Conservation (phyloP, 2,888 invertebrate genomes). For the Hypsopygia costalis region DNA sequence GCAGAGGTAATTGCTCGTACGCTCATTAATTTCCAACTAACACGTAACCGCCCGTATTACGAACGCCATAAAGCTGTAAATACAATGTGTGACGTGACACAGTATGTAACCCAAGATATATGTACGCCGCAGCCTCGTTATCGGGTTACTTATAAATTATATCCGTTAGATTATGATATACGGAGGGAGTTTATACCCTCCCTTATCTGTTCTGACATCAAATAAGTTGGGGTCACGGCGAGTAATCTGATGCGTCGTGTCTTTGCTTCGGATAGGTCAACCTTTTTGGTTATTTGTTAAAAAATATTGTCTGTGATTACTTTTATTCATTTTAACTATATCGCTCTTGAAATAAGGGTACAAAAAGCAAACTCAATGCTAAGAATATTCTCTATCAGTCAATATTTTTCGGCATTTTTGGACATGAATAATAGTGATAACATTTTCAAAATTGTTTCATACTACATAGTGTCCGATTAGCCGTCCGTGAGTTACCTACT, state of each 20-base stretch:
- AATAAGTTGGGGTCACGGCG: slow-evolving; percentile 5
- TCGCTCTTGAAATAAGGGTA: too few relatives aligned
- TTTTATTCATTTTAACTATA: too few relatives aligned
- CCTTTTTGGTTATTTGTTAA: neutral
- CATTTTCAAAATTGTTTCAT: too few relatives aligned
- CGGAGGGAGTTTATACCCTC: slow-evolving; percentile 3
- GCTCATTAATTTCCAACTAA: neutral
- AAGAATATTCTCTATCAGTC: too few relatives aligned
- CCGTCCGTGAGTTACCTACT: too few relatives aligned
- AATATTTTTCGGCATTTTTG: too few relatives aligned
- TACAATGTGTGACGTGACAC: neutral
- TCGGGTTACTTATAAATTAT: slow-evolving; percentile 37
- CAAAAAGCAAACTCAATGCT: too few relatives aligned
- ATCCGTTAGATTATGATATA: slow-evolving; percentile 33
- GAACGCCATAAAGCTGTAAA: neutral
- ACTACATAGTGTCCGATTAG: too few relatives aligned
- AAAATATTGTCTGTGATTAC: too few relatives aligned
- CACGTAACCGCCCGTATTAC: neutral
- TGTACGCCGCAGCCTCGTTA: slow-evolving; percentile 5
- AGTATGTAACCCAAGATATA: neutral
- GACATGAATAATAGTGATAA: too few relatives aligned
- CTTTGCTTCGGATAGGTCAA: neutral
- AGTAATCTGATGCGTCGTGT: slow-evolving; percentile 3
- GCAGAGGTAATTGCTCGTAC: neutral
- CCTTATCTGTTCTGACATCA: slow-evolving; percentile 12